Conservation (phyloP, 2,113 vertebrate genomes). For the Empidonax alnorum region DNA sequence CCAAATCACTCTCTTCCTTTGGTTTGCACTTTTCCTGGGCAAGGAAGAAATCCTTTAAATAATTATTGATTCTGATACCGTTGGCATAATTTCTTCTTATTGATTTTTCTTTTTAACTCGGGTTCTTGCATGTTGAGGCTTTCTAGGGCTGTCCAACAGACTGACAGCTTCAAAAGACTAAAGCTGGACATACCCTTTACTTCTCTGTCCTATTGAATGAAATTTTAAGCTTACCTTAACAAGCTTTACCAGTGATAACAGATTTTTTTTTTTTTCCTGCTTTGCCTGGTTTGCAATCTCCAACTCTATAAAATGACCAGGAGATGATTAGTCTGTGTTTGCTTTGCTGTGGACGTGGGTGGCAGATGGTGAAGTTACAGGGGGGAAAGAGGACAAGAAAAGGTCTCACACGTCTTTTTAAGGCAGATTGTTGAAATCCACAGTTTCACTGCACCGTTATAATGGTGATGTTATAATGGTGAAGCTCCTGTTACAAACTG, state of each 20-base stretch:
- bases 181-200: neutral
- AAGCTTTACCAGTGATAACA: neutral
- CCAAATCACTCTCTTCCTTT: neutral
- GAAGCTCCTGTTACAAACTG: accelerated
- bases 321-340: neutral
- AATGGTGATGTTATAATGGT: neutral
- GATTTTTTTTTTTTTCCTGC: neutral
- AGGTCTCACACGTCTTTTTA: neutral
- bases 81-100: slow-evolving; percentile 34
- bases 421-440: neutral
- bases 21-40: neutral
- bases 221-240: neutral
- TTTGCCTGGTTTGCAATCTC: neutral
- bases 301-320: neutral
- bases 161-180: neutral
- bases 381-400: neutral
- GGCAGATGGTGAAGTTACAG: neutral
- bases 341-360: neutral
- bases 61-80: neutral
- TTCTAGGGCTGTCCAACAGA: neutral
- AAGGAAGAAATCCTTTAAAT: slow-evolving; percentile 1
- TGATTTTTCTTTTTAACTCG: slow-evolving; percentile 1
- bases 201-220: neutral
- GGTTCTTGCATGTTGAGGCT: neutral
- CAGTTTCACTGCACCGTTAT: neutral